Conservation (phyloP, 2,113 vertebrate species). For the Coreoperca whiteheadi region DNA sequence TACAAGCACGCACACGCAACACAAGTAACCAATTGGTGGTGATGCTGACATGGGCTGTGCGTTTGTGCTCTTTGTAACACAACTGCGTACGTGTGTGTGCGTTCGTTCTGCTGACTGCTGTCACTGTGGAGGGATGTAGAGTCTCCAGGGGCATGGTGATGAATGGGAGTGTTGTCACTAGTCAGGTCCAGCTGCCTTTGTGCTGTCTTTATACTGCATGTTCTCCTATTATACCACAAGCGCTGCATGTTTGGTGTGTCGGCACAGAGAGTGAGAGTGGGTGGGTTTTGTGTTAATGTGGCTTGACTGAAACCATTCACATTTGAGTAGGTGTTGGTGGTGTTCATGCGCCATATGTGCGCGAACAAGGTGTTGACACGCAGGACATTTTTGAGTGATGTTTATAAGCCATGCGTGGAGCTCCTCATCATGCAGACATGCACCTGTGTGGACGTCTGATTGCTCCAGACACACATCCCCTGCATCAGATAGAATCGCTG, state of each 20-base stretch:
- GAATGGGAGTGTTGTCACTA: conserved; percentile 84
- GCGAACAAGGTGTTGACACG: conserved; percentile 41
- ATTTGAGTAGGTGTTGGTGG: conserved; percentile 26
- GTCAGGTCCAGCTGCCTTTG: conserved; percentile 82
- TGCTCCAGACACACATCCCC: conserved; percentile 13
- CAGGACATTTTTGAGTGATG: conserved; percentile 14
- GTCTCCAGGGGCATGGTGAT: conserved; percentile 77
- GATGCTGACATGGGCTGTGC: conserved; percentile 66
- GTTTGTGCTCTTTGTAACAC: conserved; percentile 48
- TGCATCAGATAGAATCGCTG: conserved; percentile 59
- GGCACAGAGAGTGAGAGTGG: conserved; percentile 27
- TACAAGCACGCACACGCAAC: conserved; percentile 10
- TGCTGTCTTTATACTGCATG: conserved; percentile 70
- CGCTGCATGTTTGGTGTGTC: conserved; percentile 47
- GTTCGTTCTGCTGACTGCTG: conserved; percentile 57
- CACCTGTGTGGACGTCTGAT: conserved; percentile 29
- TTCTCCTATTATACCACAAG: conserved; percentile 66
- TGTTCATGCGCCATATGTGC: conserved; percentile 14
- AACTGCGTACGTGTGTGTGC: conserved; percentile 35
- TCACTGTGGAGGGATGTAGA: conserved; percentile 74
- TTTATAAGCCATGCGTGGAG: conserved; percentile 3
- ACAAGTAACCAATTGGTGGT: conserved; percentile 42
- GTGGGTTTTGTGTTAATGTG: conserved; percentile 45
- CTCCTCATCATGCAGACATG: conserved; percentile 6
- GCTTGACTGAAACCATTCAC: conserved; percentile 43